phyloP scores from a whole-genome alignment of 2,888 invertebrate species.

The Matsumyia berberina region DNA sequence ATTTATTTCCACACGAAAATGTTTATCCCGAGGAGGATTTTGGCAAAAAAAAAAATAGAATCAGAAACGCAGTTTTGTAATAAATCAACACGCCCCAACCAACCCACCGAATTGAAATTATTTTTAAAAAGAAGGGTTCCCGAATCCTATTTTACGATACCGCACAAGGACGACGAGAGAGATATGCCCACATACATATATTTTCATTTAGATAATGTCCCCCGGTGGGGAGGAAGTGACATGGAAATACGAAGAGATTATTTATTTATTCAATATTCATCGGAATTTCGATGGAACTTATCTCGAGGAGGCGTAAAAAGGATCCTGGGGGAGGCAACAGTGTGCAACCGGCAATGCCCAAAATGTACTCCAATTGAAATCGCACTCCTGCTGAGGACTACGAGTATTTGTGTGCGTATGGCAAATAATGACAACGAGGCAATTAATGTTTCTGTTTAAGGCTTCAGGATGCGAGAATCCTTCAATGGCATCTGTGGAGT shows the following conservation, averaged over 20 bases:
- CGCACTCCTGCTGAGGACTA: neutral
- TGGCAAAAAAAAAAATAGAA: neutral
- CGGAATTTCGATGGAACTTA: neutral
- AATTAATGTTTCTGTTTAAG: slow-evolving; percentile 1
- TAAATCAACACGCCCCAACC: slow-evolving; percentile 14
- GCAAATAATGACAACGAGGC: neutral
- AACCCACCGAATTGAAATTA: slow-evolving; percentile 16
- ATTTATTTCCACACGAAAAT: slow-evolving; percentile 7
- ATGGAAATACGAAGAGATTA: slow-evolving; percentile 2
- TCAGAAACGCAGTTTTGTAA: neutral
- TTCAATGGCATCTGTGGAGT: neutral
- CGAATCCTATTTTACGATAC: neutral
- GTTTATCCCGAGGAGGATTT: slow-evolving; percentile 5
- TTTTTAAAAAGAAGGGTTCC: neutral
- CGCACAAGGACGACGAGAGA: neutral
- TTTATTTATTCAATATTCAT: slow-evolving; percentile 14
- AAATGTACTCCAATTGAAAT: neutral
- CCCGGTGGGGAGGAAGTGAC: too few relatives aligned
- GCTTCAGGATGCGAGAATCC: neutral
- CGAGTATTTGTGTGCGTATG: neutral
- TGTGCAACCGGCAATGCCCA: neutral
- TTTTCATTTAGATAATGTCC: slow-evolving; percentile 14
- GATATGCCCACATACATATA: neutral
- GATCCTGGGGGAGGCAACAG: neutral
- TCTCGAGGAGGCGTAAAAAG: neutral